Evolutionary conservation across 2,797 vertebrate genomes (phyloP).

Genomic region (Typhlichthys eigenmanni): DNA sequence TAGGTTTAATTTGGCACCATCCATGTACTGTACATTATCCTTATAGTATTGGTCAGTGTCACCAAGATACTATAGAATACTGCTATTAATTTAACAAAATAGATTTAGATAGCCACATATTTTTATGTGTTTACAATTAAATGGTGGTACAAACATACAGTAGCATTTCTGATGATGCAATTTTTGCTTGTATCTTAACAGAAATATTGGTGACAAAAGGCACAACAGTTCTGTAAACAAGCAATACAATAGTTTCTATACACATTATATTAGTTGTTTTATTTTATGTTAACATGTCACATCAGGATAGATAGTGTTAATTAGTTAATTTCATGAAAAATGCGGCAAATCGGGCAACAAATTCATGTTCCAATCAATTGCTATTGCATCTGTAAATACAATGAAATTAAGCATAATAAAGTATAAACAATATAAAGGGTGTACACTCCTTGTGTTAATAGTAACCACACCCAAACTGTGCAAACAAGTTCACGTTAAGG

Average conservation of each 20-base stretch:
- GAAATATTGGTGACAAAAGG: constrained; percentile 40
- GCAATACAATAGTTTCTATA: constrained; percentile 25
- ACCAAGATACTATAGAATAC: too few species aligned
- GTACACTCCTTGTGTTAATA: background rate
- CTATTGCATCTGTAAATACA: constrained; percentile 24
- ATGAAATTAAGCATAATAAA: background rate
- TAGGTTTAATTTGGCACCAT: too few species aligned
- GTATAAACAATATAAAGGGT: background rate
- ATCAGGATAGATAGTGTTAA: constrained; percentile 14
- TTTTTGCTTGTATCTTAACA: constrained; percentile 23
- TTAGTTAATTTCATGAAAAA: constrained; percentile 21
- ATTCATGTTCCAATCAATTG: constrained; percentile 1
- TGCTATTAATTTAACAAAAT: background rate
- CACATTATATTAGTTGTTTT: constrained; percentile 22
- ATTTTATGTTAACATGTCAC: constrained; percentile 9
- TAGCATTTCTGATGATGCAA: background rate
- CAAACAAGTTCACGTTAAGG: too few species aligned
- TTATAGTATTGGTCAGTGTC: too few species aligned
- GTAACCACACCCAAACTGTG: background rate
- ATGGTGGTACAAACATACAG: background rate
- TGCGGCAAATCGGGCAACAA: constrained; percentile 28
- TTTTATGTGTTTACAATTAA: constrained; percentile 10
- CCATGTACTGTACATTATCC: too few species aligned
- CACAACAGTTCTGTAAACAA: constrained; percentile 24
- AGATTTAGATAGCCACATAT: background rate